Conservation (phyloP, 2,888 invertebrate genomes). For the Trachelus troglodyta region DNA sequence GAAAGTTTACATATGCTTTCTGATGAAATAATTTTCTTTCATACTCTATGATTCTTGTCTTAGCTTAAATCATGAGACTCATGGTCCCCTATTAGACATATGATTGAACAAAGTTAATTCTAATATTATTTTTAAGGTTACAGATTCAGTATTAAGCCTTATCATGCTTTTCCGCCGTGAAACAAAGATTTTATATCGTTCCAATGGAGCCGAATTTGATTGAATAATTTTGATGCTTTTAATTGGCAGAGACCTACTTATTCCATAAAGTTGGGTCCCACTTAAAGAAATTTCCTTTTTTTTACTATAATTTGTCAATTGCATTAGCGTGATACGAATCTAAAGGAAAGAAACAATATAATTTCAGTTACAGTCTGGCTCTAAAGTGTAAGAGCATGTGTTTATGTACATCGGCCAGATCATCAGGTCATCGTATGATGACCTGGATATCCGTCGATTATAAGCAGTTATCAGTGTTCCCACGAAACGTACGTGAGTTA, state of each 20-base stretch:
- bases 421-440: conserved; percentile 19
- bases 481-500: conserved; percentile 8
- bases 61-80: too few relatives aligned
- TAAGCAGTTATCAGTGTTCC: conserved; percentile 28
- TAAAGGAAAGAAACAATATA: neutral
- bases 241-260: neutral
- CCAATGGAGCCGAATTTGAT: neutral
- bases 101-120: too few relatives aligned
- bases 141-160: too few relatives aligned
- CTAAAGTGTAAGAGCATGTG: neutral
- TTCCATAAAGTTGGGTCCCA: neutral
- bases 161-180: too few relatives aligned
- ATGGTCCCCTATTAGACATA: too few relatives aligned
- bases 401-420: neutral
- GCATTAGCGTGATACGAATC: neutral
- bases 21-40: too few relatives aligned
- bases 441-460: conserved; percentile 64
- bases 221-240: neutral
- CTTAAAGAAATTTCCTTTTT: neutral
- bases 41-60: too few relatives aligned
- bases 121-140: too few relatives aligned
- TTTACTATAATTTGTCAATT: neutral
- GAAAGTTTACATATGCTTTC: too few relatives aligned
- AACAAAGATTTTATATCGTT: neutral
- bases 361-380: neutral